phyloP scores from a whole-genome alignment of 35 echinoderm and acorn worm genomes.

The Apostichopus japonicus region DNA sequence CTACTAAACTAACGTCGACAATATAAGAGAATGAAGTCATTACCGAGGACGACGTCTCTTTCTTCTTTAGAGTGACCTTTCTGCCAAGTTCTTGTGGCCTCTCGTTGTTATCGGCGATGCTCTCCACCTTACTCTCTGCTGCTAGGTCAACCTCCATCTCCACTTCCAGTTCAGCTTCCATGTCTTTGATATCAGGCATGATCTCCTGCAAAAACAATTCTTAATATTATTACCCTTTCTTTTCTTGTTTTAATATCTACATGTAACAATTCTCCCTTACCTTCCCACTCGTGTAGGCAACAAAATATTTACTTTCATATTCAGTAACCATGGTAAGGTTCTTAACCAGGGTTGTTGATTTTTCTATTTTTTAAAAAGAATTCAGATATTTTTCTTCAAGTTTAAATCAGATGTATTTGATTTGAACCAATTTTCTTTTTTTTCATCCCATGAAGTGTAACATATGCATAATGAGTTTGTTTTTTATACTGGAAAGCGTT shows the following conservation, averaged over 20 bases:
- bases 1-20: too few relatives aligned
- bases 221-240: neutral
- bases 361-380: too few relatives aligned
- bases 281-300: neutral
- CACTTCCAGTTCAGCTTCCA: conserved; percentile 38
- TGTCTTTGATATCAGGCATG: conserved; percentile 89
- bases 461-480: too few relatives aligned
- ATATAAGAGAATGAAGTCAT: neutral
- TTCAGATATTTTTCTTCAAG: too few relatives aligned
- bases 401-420: too few relatives aligned
- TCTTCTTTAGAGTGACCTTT: neutral
- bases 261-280: neutral
- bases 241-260: neutral
- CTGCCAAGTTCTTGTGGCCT: conserved; percentile 22
- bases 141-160: neutral
- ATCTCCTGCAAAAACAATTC: conserved; percentile 64
- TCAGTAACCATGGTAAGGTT: too few relatives aligned
- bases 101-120: conserved; percentile 37
- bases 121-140: conserved; percentile 47
- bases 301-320: neutral
- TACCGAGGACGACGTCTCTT: neutral
- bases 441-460: too few relatives aligned
- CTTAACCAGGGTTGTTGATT: too few relatives aligned
- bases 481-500: too few relatives aligned
- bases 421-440: too few relatives aligned